Percentiles rank a stretch among this genome's conserved stretches.
These are phyloP conservation scores for Phalacrocorax brasilianus DNA, from an alignment of 2,113 vertebrate species.

Conservation along the genomic window DNA sequence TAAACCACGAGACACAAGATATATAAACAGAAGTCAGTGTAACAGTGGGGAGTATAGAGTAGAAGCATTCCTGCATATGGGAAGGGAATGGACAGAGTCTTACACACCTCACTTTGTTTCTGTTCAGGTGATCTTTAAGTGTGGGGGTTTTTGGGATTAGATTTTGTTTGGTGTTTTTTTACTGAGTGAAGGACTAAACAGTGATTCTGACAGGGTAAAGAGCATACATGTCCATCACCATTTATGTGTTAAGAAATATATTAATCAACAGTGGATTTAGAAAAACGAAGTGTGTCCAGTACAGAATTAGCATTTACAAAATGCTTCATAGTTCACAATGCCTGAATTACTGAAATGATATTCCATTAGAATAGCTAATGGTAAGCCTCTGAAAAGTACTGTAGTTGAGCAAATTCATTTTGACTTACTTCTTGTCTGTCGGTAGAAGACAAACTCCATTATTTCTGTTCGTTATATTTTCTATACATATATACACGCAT, in stretches of 20 bases:
- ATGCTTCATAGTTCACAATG: not conserved
- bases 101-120: not conserved
- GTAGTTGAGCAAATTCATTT: not conserved
- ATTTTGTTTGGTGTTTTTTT: not conserved
- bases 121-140: not conserved
- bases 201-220: not conserved
- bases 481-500: too few relatives aligned
- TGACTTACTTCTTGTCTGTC: not conserved
- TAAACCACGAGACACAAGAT: not conserved
- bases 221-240: not conserved
- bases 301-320: not conserved
- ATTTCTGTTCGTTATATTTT: not conserved
- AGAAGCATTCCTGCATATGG: not conserved
- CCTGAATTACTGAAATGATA: not conserved
- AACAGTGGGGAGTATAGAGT: not conserved
- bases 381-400: not conserved
- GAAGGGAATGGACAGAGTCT: not conserved
- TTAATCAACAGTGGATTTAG: not conserved
- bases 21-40: not conserved
- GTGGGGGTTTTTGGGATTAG: not conserved
- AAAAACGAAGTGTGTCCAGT: not conserved
- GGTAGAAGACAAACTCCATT: not conserved
- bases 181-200: not conserved
- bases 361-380: not conserved
- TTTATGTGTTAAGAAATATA: not conserved